Base-by-base conservation (phyloP, 2,888 invertebrate species). In the Tenthredo livida region DNA sequence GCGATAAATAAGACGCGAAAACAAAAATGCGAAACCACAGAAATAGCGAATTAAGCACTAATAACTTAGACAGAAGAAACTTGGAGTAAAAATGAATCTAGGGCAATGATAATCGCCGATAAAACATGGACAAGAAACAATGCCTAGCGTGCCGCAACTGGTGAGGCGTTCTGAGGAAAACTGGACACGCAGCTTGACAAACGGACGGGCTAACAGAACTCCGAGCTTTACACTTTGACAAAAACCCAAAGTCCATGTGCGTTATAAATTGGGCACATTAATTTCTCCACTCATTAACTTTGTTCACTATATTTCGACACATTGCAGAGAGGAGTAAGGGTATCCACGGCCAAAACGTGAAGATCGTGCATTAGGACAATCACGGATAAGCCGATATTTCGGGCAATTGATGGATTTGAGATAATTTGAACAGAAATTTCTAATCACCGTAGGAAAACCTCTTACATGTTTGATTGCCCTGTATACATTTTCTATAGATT, bases 81-180 rank as follows among this genome's bases (percentile, higher is more conserved):
- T 61, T 50, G 40, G 37, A n/a, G 40, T 37, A 40, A 47, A 40
- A 29, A 40, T 80, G 37, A 61, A 80, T 58, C 61, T 80, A 50
- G 80, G 80, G 58, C 80, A 80, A n/a, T n/a, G 80, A 80, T 80
- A 80, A 80, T 80, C 37, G 21, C 21, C 29, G 80, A 80, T 78
- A 78, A 78, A 78, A 78, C 61, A 40, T 80, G 61, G 58, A n/a
- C 80, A 58, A 61, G 80, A 80, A 80, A 80, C 61, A 80, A 80
- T 61, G 58, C 58, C 61, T 80, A 80, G 80, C 80, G 80, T 80
- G 80, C 80, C 15, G 40, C 40, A 40, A 15, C 25, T 61, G 58
- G 37, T 61, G 61, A 80, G 7, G n/a, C 21, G 21, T 37, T 50
- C 33, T 33, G 61, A 80, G 61, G 33, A 61, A 80, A 80, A 80